A percentile compares a stretch with the other conserved stretches of the same genome.
phyloP scores from a whole-genome alignment of 2,888 invertebrate genomes.

The Vannuccia rotundouncinata region DNA sequence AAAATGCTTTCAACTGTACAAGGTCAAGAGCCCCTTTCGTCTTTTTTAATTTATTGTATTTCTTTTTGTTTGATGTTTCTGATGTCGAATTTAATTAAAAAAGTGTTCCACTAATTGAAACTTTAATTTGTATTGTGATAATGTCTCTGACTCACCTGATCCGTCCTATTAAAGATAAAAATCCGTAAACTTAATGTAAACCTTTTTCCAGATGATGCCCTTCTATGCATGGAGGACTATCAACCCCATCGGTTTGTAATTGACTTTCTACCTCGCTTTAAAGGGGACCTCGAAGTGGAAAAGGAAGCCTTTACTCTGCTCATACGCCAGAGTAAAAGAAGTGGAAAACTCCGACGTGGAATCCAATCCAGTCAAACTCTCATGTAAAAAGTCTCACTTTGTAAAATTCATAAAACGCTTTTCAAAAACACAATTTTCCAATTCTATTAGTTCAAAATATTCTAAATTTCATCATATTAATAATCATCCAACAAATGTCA shows the following conservation, averaged over 20 bases:
- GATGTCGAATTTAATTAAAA: too few relatives aligned
- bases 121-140: too few relatives aligned
- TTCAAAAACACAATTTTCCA: background rate
- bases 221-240: conserved; percentile 27
- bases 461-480: background rate
- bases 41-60: too few relatives aligned
- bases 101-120: too few relatives aligned
- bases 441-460: too few relatives aligned
- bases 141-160: too few relatives aligned
- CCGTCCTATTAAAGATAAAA: too few relatives aligned
- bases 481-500: background rate
- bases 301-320: background rate
- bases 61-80: too few relatives aligned
- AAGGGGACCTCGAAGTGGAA: background rate
- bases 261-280: background rate
- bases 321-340: background rate
- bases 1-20: too few relatives aligned
- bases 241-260: background rate
- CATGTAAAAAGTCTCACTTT: conserved; percentile 2
- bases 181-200: too few relatives aligned
- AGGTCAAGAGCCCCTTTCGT: too few relatives aligned
- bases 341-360: conserved; percentile 6
- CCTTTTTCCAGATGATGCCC: conserved; percentile 12
- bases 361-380: conserved; percentile 13
- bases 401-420: background rate